Evolutionary conservation across 2,113 vertebrate species (phyloP).

Genomic region (Epinephelus fuscoguttatus): DNA sequence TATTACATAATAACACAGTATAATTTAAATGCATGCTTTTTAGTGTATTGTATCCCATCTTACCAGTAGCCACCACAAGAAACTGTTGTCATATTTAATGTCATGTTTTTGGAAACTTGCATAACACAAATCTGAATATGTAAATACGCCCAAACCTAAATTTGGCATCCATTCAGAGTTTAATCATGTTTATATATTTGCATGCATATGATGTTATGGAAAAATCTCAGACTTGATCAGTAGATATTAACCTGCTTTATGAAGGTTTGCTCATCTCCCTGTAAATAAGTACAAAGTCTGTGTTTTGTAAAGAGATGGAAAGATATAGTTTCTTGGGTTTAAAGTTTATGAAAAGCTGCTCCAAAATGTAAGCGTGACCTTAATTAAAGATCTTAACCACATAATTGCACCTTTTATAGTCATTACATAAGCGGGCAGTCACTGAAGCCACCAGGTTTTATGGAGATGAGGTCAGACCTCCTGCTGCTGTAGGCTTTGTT

Average conservation of each 20-base stretch:
- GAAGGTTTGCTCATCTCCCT: conserved; percentile 78
- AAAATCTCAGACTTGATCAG: background rate
- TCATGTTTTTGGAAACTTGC: background rate
- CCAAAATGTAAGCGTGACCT: conserved; percentile 80
- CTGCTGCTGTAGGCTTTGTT: background rate
- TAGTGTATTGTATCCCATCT: background rate
- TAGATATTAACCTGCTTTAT: background rate
- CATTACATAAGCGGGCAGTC: conserved; percentile 16
- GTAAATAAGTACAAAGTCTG: conserved; percentile 92
- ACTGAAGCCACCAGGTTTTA: background rate
- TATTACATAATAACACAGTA: background rate
- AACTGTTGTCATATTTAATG: background rate
- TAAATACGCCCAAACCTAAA: background rate
- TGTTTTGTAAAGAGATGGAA: conserved; percentile 92
- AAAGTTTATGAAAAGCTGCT: conserved; percentile 89
- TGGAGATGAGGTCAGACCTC: background rate
- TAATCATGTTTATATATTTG: conserved; percentile 20
- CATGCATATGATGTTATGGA: conserved; percentile 13
- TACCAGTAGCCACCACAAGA: background rate
- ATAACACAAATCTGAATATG: background rate
- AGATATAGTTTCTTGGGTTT: conserved; percentile 89
- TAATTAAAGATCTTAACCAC: conserved; percentile 37
- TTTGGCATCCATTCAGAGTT: background rate
- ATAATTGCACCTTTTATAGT: conserved; percentile 32
- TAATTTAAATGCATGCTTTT: background rate